phyloP scores from a whole-genome alignment of 2,797 vertebrate genomes.

The Myiotriccus ornatus region DNA sequence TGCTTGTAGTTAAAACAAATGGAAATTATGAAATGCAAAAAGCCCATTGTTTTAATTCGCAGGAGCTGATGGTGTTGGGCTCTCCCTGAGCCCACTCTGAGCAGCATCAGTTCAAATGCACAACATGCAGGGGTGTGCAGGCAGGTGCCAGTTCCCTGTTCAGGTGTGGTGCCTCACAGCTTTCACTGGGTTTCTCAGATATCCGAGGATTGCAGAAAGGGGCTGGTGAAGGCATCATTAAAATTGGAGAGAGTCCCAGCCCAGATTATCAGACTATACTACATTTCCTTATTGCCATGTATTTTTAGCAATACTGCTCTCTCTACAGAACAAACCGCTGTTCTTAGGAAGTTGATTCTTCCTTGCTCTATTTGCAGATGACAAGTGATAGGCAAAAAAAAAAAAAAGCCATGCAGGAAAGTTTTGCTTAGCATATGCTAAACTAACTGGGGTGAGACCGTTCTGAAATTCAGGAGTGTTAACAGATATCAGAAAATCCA shows the following conservation, averaged over 20 bases:
- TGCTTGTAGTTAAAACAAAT: not conserved
- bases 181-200: not conserved
- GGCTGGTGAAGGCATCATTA: not conserved
- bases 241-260: not conserved
- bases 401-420: not conserved
- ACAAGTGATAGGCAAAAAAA: slow-evolving; percentile 18
- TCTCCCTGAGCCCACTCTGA: not conserved
- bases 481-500: not conserved
- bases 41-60: not conserved
- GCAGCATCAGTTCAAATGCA: not conserved
- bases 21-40: not conserved
- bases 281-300: not conserved
- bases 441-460: not conserved
- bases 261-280: not conserved
- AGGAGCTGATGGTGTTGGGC: not conserved
- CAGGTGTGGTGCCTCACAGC: not conserved
- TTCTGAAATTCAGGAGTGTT: not conserved
- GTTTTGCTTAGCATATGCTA: slow-evolving; percentile 1
- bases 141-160: not conserved
- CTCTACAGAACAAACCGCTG: not conserved
- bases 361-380: not conserved
- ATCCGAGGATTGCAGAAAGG: not conserved
- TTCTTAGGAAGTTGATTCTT: not conserved
- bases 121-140: rapidly evolving
- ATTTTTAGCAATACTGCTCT: not conserved